Percentiles rank a stretch among this genome's conserved stretches.
These are phyloP conservation scores for Rotaria socialis DNA, from an alignment of 2,888 invertebrate genomes.

Conservation along the genomic window DNA sequence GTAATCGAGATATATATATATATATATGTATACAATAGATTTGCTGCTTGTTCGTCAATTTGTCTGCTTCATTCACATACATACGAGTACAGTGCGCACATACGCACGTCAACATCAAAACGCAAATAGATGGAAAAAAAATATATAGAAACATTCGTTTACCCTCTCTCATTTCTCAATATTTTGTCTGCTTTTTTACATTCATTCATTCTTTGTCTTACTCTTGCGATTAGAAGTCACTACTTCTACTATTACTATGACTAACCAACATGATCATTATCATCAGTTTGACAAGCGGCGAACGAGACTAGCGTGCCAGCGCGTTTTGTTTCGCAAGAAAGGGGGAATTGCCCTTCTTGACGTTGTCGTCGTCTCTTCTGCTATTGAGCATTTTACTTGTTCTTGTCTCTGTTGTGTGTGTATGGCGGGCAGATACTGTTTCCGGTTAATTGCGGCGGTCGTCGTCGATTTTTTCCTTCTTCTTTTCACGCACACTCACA, in stretches of 20 bases:
- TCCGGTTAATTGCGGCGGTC: slow-evolving; percentile 38
- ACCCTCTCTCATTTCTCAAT: not conserved
- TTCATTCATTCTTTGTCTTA: not conserved
- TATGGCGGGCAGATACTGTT: slow-evolving; percentile 19
- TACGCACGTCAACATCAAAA: not conserved
- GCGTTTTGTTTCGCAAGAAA: not conserved
- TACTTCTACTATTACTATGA: not conserved
- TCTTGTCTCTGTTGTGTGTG: slow-evolving; percentile 32
- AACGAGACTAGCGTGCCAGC: not conserved
- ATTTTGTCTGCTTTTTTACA: not conserved
- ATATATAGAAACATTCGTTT: slow-evolving; percentile 6
- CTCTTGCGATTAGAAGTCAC: not conserved
- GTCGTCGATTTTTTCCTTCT: slow-evolving; percentile 29
- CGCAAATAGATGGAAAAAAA: slow-evolving; percentile 16
- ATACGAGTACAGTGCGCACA: not conserved
- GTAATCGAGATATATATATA: slow-evolving; percentile 3
- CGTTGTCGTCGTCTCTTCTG: not conserved
- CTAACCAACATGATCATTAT: not conserved
- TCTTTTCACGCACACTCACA: slow-evolving; percentile 37
- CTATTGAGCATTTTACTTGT: slow-evolving; percentile 26
- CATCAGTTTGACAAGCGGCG: not conserved
- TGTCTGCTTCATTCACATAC: slow-evolving; percentile 16
- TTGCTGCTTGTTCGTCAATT: slow-evolving; percentile 16
- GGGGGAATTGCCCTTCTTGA: not conserved
- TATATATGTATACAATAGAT: not conserved